These are phyloP conservation scores for Gryllus bimaculatus DNA, from an alignment of 1,140 invertebrate genomes.

Conservation along the genomic window DNA sequence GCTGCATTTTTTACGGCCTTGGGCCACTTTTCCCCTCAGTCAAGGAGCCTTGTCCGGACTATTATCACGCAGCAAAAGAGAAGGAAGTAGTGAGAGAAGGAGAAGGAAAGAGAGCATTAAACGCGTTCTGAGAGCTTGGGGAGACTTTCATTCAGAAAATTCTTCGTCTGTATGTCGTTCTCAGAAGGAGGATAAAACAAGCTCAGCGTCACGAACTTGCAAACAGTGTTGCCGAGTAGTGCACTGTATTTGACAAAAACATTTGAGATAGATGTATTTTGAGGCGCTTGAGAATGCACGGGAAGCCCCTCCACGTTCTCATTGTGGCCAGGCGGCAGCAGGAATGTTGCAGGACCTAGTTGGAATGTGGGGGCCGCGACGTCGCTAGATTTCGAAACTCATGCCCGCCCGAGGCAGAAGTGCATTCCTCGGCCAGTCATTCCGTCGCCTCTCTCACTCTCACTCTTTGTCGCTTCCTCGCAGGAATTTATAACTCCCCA, in stretches of 20 bases:
- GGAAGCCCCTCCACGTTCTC: not conserved
- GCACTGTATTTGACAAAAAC: not conserved
- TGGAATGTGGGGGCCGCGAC: not conserved
- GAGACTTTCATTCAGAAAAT: not conserved
- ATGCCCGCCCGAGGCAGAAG: not conserved
- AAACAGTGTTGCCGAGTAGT: not conserved
- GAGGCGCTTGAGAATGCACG: not conserved
- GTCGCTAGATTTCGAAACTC: slow-evolving; percentile 1
- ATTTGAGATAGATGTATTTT: not conserved
- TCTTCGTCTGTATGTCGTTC: not conserved
- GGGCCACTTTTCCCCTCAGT: no score
- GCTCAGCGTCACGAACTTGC: not conserved
- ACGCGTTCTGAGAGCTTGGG: not conserved
- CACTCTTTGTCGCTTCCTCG: not conserved
- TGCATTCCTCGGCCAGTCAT: not conserved
- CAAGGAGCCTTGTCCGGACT: not conserved
- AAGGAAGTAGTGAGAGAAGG: not conserved
- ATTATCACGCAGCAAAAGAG: not conserved
- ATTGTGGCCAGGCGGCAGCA: not conserved
- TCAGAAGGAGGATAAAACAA: not conserved
- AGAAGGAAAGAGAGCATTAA: not conserved
- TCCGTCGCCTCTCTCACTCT: not conserved
- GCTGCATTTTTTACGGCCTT: no score
- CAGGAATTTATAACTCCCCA: not conserved
- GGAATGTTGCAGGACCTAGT: not conserved